phyloP scores from a whole-genome alignment of 2,888 invertebrate genomes.

The Drosophila macrospina region DNA sequence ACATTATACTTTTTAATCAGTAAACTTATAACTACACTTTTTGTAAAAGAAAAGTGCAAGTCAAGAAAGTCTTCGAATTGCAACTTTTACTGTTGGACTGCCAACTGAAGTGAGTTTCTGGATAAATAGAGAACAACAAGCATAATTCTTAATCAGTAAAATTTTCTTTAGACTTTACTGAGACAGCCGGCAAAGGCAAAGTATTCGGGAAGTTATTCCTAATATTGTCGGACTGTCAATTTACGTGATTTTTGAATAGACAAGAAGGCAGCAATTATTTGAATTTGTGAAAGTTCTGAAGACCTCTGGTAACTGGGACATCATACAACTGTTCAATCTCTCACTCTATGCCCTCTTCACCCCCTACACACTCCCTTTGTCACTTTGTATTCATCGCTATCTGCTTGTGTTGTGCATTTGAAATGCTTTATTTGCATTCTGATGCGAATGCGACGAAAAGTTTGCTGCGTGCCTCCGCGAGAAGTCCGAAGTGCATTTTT shows the following conservation, averaged over 20 bases:
- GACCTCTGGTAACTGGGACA: background rate
- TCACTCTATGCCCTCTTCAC: background rate
- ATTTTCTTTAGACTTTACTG: background rate
- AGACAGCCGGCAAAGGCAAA: background rate
- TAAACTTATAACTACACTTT: too few relatives aligned
- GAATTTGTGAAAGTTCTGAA: background rate
- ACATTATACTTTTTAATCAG: too few relatives aligned
- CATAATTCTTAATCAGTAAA: background rate
- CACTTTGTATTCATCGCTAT: constrained; percentile 19
- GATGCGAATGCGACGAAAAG: constrained; percentile 81
- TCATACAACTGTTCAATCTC: constrained; percentile 10
- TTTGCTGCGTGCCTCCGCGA: constrained; percentile 54
- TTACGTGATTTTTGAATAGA: too few relatives aligned
- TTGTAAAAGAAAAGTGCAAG: too few relatives aligned
- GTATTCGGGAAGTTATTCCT: background rate
- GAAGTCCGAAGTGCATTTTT: constrained; percentile 80
- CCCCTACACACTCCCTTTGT: too few relatives aligned
- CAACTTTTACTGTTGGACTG: background rate
- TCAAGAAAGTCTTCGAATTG: too few relatives aligned
- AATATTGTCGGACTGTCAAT: background rate
- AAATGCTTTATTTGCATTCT: constrained; percentile 81
- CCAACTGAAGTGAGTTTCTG: background rate
- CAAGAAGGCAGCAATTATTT: background rate
- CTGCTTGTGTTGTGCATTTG: constrained; percentile 64
- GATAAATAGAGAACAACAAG: too few relatives aligned